Evolutionary conservation across 2,113 vertebrate genomes (phyloP).

Genomic region (Carlito syrichta): DNA sequence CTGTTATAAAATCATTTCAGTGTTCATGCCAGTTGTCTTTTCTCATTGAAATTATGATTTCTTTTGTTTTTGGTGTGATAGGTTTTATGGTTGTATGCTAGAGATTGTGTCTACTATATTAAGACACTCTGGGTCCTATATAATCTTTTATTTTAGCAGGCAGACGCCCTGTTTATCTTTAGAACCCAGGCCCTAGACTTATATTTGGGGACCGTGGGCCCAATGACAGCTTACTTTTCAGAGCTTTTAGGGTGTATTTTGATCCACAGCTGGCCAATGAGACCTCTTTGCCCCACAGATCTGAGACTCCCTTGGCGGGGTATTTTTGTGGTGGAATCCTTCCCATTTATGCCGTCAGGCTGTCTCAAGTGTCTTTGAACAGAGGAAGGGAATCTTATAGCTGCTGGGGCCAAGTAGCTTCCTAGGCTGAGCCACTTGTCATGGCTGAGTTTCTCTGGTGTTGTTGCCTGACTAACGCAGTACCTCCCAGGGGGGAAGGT

Average conservation of each 20-base stretch:
- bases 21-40: neutral
- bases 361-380: neutral
- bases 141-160: neutral
- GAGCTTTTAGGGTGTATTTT: neutral
- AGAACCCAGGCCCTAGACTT: neutral
- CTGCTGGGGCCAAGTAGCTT: neutral
- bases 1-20: neutral
- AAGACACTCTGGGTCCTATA: neutral
- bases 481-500: neutral
- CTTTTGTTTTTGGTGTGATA: neutral
- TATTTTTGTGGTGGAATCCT: neutral
- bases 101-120: neutral
- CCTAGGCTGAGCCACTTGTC: neutral
- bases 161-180: neutral
- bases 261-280: neutral
- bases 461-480: neutral
- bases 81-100: neutral
- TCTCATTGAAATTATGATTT: neutral
- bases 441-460: neutral
- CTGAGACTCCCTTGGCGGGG: neutral
- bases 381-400: neutral
- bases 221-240: neutral
- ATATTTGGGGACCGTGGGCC: neutral
- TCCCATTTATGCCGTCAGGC: neutral
- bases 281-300: neutral